phyloP scores from a whole-genome alignment of 2,797 vertebrate genomes.

The Enteromius afrohamiltoni region DNA sequence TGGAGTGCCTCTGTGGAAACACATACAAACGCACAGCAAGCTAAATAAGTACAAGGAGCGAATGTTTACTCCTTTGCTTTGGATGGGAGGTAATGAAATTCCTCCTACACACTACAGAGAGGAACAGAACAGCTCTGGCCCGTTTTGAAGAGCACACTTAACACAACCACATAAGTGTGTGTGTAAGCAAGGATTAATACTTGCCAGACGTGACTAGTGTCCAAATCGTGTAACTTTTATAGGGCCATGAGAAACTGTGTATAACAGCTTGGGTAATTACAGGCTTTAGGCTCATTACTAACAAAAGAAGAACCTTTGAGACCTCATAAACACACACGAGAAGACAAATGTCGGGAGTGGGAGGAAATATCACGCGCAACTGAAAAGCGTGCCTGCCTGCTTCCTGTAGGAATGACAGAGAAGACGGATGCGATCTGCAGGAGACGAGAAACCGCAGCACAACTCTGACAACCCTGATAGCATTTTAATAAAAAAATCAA shows the following conservation, averaged over 20 bases:
- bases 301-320: slow-evolving; percentile 22
- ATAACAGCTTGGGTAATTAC: slow-evolving; percentile 19
- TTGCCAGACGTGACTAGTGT: not conserved
- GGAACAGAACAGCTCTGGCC: slow-evolving; percentile 16
- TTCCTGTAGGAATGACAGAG: slow-evolving; percentile 15
- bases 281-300: slow-evolving; percentile 13
- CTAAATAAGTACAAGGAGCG: slow-evolving; percentile 27
- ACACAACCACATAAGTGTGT: slow-evolving; percentile 4
- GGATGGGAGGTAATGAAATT: slow-evolving; percentile 35
- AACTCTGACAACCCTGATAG: slow-evolving; percentile 13
- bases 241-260: not conserved
- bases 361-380: not conserved
- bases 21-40: slow-evolving; percentile 39
- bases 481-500: slow-evolving; percentile 32
- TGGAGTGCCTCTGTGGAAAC: slow-evolving; percentile 84
- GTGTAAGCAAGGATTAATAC: slow-evolving; percentile 10
- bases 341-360: slow-evolving; percentile 10
- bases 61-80: slow-evolving; percentile 25
- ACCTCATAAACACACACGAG: not conserved
- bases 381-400: not conserved
- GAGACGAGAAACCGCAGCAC: not conserved
- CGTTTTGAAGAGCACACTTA: slow-evolving; percentile 30
- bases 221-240: slow-evolving; percentile 18
- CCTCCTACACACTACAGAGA: slow-evolving; percentile 39
- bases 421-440: not conserved